Evolutionary conservation across 2,797 vertebrate species (phyloP).

Genomic region (Gymnoscopelus braueri): DNA sequence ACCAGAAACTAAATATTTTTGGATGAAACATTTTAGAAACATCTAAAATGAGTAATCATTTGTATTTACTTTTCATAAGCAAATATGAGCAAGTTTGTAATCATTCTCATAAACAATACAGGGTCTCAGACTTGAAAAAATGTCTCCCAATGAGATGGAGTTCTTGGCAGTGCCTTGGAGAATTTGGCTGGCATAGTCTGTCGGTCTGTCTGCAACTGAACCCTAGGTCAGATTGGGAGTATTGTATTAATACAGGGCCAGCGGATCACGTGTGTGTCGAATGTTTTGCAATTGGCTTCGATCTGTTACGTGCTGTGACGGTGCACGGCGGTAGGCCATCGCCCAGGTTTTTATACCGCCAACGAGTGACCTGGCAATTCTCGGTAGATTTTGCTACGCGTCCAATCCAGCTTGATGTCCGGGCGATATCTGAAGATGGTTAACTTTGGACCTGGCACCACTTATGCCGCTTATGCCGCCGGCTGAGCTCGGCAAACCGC

Average conservation of each 20-base stretch:
- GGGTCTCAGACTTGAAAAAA: constrained; percentile 31
- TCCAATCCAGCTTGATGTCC: constrained; percentile 71
- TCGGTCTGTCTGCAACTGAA: constrained; percentile 64
- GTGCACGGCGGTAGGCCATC: constrained; percentile 67
- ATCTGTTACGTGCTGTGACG: constrained; percentile 76
- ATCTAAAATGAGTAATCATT: background rate
- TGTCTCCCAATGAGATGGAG: constrained; percentile 55
- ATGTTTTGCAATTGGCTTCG: constrained; percentile 81
- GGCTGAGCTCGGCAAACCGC: constrained; percentile 79
- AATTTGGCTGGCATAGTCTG: constrained; percentile 58
- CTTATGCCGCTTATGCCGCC: constrained; percentile 74
- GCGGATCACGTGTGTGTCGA: constrained; percentile 72
- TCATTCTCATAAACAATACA: constrained; percentile 49
- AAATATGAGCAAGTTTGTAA: constrained; percentile 8
- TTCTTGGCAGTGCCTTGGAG: constrained; percentile 58
- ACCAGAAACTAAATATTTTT: too few species aligned
- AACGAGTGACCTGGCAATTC: constrained; percentile 56
- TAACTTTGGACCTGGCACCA: constrained; percentile 72
- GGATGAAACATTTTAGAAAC: constrained; percentile 1
- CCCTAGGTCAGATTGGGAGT: constrained; percentile 70
- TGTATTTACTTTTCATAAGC: background rate
- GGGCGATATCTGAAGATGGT: constrained; percentile 69
- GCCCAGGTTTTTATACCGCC: constrained; percentile 80
- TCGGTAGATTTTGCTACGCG: constrained; percentile 60
- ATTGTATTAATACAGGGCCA: constrained; percentile 75